Evolutionary conservation across 2,888 invertebrate species (phyloP), one percentile per base, ranked within the genome.

Genomic region (Tenthredo scrophulariae): DNA sequence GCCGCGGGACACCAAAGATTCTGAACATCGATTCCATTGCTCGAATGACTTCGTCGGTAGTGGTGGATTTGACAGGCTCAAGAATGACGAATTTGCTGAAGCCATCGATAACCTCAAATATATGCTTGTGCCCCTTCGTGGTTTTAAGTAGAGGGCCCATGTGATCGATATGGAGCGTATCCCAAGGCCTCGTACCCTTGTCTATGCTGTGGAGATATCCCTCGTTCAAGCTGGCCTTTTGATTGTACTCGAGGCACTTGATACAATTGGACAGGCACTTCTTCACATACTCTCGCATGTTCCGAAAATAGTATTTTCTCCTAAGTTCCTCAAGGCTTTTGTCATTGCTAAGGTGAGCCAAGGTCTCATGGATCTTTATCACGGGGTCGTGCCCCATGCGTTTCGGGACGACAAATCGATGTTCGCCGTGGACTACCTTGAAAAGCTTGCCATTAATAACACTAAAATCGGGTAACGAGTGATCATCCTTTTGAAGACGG

Each of bases 371-470:
- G 2, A 40, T 84, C 65, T 58, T 85, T 58, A 84, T 75, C 15
- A 84, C 79, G 5, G 84, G 75, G 15, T 85, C 43, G 13, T 58
- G 80, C 29, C 80, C 72, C 33, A 86, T 70, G 75, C 80, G 50
- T 54, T 84, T 46, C 26, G 80, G 85, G 13, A 84, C 85, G 37
- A 86, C 85, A n/a, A 86, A 79, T 43, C 77, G 43, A 40, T 70
- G 33, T 2, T 43, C 80, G 62, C 65, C 37, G 33, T 75, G 43
- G 15, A 79, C 18, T 1, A 50, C 67, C 33, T n/a, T 62, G 15
- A 80, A 80, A 26, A 80, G 62, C 10, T 80, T 33, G n/a, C 43
- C 62, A 2, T 58, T 58, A n/a, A 62, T 22, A n/a, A 80, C 79
- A 54, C 10, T 29, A 5, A 54, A 13, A 79, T 79, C 79, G 15